Evolutionary conservation across 92 coral and sea anemone genomes (phyloP).

Genomic region (Phymanthus crucifer): DNA sequence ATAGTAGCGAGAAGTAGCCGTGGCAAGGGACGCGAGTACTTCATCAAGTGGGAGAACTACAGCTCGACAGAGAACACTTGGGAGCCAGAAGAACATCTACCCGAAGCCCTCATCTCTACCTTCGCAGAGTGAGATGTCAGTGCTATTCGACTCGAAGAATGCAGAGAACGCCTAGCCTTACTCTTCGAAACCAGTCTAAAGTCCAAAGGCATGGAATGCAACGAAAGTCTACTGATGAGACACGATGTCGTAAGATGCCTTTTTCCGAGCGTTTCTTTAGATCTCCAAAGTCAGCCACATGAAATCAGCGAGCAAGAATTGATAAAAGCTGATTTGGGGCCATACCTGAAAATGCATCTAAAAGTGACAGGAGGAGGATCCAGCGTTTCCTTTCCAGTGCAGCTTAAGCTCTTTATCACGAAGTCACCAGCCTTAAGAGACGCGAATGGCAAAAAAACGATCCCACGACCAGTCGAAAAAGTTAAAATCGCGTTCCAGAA

Average conservation of each 20-base stretch:
- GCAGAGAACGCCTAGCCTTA: background rate
- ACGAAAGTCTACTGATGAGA: background rate
- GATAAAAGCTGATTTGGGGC: background rate
- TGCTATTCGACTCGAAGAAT: background rate
- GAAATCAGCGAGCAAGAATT: background rate
- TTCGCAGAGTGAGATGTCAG: background rate
- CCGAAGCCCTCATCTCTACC: conserved; percentile 20
- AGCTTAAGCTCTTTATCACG: no score
- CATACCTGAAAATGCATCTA: background rate
- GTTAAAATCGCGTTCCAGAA: no score
- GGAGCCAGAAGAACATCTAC: conserved; percentile 32
- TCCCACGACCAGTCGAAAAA: no score
- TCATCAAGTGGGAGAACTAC: conserved; percentile 33
- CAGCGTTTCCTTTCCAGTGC: no score
- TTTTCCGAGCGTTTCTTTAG: background rate
- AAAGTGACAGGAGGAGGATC: no score
- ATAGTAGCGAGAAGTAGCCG: conserved; percentile 12
- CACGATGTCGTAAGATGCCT: background rate
- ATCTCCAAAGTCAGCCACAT: background rate
- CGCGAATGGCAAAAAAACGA: no score
- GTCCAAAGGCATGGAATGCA: background rate
- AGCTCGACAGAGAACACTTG: conserved; percentile 27
- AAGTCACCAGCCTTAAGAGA: no score
- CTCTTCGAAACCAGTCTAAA: background rate
- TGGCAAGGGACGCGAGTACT: conserved; percentile 17